Base-by-base conservation (phyloP, 2,797 vertebrate species). In the Hylomyscus alleni region DNA sequence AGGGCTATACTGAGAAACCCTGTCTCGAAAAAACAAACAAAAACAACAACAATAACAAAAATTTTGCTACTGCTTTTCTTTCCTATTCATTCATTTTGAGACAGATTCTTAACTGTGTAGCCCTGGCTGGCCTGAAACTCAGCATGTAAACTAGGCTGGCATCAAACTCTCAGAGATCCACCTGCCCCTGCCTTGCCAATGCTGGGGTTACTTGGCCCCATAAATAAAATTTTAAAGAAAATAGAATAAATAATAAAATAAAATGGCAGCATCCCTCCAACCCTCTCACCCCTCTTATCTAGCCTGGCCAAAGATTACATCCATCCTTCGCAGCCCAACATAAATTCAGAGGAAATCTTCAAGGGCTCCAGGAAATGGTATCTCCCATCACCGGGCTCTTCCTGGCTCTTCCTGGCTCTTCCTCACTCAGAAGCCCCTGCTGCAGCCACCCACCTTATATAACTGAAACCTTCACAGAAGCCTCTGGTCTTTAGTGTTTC, bases 221-320 rank as follows among this genome's bases (percentile, higher is more conserved):
- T 47, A 62, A 40, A 58, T 34, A 44, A 65, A 69, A 29, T 69
- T 52, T 52, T 11, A 31, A 47, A 19, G 44, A 62, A 65, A 67
- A 73, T 60, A 29, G 12, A 37, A 8, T 44, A 86, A 22, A 44
- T 44, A 60, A 19, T 44, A 44, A 67, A 78, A 69, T 34, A 58
- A 60, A 62, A 54, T 0, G 2, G 67, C 29, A 69, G 50, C 17
- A 75, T 52, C 5, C 20, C 47, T 50, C 3, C 0, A 1, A 1
- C 5, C 15, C 1, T 31, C 93, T 75, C 31, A 24, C 19, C 14
- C 26, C 47, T 20, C 11, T 83, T 78, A 89, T 86, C 24, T 6
- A 47, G 76, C 29, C 60, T 24, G 29, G 50, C 8, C 40, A 92
- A 34, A 37, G 22, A 50, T 31, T 29, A 37, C 76, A 73, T n/a